Evolutionary conservation across 2,113 vertebrate species (phyloP).

Genomic region (Meriones unguiculatus): DNA sequence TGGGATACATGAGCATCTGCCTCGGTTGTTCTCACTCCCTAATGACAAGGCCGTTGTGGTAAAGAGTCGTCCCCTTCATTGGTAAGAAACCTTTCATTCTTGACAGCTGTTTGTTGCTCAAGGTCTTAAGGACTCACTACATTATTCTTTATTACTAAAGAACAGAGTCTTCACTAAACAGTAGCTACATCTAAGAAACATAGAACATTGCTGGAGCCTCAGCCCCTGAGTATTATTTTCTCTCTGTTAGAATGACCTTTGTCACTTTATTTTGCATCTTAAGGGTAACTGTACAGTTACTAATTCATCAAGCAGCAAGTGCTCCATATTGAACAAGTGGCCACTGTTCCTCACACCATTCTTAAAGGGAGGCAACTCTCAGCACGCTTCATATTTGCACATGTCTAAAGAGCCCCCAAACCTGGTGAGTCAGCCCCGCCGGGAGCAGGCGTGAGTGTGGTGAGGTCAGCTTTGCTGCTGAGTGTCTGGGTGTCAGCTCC

Average conservation of each 20-base stretch:
- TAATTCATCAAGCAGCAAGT: background rate
- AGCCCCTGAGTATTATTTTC: background rate
- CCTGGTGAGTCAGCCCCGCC: constrained; percentile 61
- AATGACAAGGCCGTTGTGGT: background rate
- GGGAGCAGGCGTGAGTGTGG: constrained; percentile 21
- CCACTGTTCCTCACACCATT: background rate
- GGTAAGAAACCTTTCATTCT: background rate
- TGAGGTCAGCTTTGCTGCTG: constrained; percentile 55
- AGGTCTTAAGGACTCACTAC: background rate
- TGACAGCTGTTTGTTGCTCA: background rate
- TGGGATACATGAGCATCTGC: rapidly evolving
- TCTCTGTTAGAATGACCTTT: background rate
- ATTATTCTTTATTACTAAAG: background rate
- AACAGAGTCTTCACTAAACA: background rate
- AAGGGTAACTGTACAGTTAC: background rate
- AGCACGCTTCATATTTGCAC: background rate
- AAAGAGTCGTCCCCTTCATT: background rate
- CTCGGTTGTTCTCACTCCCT: background rate
- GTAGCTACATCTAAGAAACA: too few species aligned
- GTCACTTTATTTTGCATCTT: background rate
- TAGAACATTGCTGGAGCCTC: background rate
- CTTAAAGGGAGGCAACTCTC: background rate
- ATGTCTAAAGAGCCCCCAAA: constrained; percentile 70
- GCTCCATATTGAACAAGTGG: background rate
- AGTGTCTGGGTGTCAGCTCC: constrained; percentile 9